Evolutionary conservation across 2,888 invertebrate species (phyloP), one percentile per base, ranked within the genome.

Genomic region (Aquatica leii): DNA sequence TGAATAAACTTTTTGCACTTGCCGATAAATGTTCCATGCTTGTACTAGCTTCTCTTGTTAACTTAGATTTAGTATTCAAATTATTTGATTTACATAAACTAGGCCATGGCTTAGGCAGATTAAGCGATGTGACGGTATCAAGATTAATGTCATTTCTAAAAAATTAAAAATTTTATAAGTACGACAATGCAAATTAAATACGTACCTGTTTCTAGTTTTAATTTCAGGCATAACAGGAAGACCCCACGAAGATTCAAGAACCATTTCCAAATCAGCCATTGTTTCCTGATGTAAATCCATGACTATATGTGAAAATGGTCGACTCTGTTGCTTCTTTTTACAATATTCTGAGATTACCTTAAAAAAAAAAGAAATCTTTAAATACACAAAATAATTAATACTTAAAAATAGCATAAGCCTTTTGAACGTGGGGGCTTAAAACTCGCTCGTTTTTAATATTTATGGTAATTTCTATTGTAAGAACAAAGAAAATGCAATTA

Each of bases 271-370:
- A 21, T 77, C 77, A 15, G 80, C 80, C 76, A 80, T 76, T 12
- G 85, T 85, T 72, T 86, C 86, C 43, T 84, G 83, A 70, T 86
- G 84, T 75, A 87, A 80, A 74, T 87, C 86, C 85, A 87, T 86
- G 11, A 86, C 85, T 51, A 86, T 84, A 73, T 87, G 87, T 0
- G 86, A 86, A 74, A 87, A 87, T n/a, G 87, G 86, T 63, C 85
- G 82, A 46, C 82, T 82, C 68, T 86, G 85, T 60, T 84, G 80
- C 53, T 84, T 80, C 24, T 82, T 83, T 64, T 83, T 84, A 72
- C 86, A 87, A 72, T 86, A 86, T 63, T 85, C 85, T 0, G 86
- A 86, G 70, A 87, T 87, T 41, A 86, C 85, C 87, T 87, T 77
- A 17, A 77, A 81, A 49, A 65, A 69, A 66, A 49, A 11, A 21